A percentile compares a stretch with the other conserved stretches of the same genome.
Conservation (phyloP, 2,113 vertebrate species). For the Hydrolagus affinis region DNA sequence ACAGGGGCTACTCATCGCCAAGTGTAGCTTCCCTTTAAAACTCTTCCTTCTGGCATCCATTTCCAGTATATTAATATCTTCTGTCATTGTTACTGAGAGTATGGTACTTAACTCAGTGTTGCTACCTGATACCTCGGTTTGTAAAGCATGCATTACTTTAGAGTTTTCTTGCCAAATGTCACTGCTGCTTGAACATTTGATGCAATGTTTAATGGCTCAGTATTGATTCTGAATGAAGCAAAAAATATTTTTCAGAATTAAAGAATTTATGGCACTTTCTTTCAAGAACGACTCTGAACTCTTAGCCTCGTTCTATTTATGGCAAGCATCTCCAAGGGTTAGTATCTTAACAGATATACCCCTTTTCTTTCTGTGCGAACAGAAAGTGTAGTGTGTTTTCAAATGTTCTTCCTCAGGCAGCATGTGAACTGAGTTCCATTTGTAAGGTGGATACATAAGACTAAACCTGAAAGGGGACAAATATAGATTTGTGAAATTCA, state of each 20-base stretch:
- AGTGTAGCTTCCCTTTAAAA: constrained; percentile 49
- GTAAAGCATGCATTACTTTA: constrained; percentile 47
- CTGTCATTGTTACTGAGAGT: constrained; percentile 48
- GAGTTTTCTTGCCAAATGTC: constrained; percentile 44
- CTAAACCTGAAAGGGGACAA: neutral
- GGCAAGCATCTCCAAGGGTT: neutral
- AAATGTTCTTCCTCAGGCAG: neutral
- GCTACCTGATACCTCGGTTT: constrained; percentile 43
- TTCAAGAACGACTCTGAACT: neutral
- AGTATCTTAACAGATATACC: neutral
- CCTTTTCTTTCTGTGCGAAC: neutral
- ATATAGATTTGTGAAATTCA: neutral
- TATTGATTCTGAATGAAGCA: neutral
- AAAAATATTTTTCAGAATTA: neutral
- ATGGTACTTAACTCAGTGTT: constrained; percentile 36
- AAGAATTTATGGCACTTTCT: neutral
- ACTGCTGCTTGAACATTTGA: neutral
- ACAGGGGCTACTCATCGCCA: constrained; percentile 57
- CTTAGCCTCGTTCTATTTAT: neutral
- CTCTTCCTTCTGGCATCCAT: constrained; percentile 48
- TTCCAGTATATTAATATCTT: constrained; percentile 39
- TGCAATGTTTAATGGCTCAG: neutral
- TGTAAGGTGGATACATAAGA: neutral
- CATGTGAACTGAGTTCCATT: neutral
- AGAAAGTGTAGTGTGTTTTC: neutral